phyloP scores from a whole-genome alignment of 2,113 vertebrate genomes.

The Manacus vitellinus region DNA sequence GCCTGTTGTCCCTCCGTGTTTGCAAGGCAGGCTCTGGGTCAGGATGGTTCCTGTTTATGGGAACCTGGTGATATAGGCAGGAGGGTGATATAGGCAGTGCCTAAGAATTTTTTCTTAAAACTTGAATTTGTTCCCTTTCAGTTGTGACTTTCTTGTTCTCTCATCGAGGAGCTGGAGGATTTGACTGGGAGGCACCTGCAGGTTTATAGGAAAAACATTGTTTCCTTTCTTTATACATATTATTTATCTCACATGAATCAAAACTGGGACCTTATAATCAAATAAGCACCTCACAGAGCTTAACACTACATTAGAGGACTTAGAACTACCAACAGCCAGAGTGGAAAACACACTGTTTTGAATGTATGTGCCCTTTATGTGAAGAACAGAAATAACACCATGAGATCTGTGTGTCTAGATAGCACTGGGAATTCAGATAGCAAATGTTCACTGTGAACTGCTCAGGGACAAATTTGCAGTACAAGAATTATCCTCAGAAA shows the following conservation, averaged over 20 bases:
- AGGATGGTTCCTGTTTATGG: neutral
- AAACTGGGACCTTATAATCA: neutral
- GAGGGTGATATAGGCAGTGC: neutral
- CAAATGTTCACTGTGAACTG: slow-evolving; percentile 16
- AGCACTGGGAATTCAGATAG: slow-evolving; percentile 24
- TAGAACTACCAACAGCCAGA: neutral
- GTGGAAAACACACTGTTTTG: neutral
- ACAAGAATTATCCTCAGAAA: slow-evolving; percentile 56
- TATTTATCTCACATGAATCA: neutral
- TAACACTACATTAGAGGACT: neutral
- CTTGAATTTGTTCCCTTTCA: neutral
- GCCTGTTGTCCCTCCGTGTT: accelerated
- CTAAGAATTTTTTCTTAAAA: neutral
- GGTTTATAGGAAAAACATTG: neutral
- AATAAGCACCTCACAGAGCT: neutral
- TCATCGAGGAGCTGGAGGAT: neutral
- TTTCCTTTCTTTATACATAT: neutral
- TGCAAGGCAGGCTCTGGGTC: neutral
- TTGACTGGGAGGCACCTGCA: neutral
- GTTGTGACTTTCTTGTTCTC: neutral
- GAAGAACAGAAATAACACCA: neutral
- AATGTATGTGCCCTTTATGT: neutral
- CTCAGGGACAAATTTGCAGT: slow-evolving; percentile 49
- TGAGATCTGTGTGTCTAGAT: neutral
- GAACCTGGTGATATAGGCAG: neutral